phyloP scores from a whole-genome alignment of 2,888 invertebrate genomes.

The Lithophane socia region DNA sequence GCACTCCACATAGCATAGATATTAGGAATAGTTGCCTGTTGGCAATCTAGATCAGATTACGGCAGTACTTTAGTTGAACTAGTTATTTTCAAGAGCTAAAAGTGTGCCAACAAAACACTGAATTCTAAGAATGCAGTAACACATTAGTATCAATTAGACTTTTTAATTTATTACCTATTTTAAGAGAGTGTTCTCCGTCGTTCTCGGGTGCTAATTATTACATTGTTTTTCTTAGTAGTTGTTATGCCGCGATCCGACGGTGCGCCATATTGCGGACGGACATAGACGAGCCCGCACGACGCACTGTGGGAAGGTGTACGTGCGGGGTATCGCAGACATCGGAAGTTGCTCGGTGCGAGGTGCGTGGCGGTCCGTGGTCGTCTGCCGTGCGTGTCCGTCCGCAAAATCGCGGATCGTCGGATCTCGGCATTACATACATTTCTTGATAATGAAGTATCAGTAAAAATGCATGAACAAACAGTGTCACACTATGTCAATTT shows the following conservation, averaged over 20 bases:
- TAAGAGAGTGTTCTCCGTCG: constrained; percentile 5
- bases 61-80: constrained; percentile 24
- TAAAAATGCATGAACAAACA: background rate
- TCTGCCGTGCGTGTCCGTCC: too few relatives aligned
- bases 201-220: background rate
- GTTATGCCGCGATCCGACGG: too few relatives aligned
- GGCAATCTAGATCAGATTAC: constrained; percentile 49
- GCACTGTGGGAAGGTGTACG: too few relatives aligned
- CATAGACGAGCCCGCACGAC: too few relatives aligned
- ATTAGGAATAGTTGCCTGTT: constrained; percentile 18
- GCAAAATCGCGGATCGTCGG: too few relatives aligned
- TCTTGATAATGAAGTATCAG: background rate
- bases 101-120: constrained; percentile 55
- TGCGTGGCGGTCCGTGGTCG: too few relatives aligned
- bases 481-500: background rate
- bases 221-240: background rate
- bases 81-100: constrained; percentile 40
- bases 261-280: too few relatives aligned
- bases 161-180: constrained; percentile 29
- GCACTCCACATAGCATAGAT: constrained; percentile 11
- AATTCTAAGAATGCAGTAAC: constrained; percentile 39
- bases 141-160: constrained; percentile 40
- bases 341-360: too few relatives aligned
- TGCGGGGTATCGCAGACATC: too few relatives aligned
- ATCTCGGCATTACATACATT: too few relatives aligned